Conservation (phyloP, 2,113 vertebrate species). For the Ptyas mucosa region DNA sequence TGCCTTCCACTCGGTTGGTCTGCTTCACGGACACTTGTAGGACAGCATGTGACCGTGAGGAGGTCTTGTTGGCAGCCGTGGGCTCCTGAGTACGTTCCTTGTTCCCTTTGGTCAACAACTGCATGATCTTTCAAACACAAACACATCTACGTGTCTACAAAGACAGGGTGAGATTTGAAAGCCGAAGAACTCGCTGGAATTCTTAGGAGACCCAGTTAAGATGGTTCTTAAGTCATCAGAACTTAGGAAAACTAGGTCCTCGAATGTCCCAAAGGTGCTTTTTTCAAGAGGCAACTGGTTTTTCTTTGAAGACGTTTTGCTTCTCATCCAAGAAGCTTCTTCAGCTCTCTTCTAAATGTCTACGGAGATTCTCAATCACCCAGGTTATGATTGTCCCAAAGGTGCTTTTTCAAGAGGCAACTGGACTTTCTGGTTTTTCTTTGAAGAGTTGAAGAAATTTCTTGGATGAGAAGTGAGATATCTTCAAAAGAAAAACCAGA, state of each 20-base stretch:
- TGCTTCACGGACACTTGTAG: slow-evolving; percentile 86
- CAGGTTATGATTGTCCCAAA: background rate
- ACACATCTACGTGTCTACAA: background rate
- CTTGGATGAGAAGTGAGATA: too few relatives aligned
- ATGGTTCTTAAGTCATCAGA: background rate
- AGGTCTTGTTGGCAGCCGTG: slow-evolving; percentile 85
- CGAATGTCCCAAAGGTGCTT: background rate
- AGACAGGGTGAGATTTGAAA: rapidly evolving
- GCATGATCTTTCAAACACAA: slow-evolving; percentile 80
- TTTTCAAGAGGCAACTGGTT: too few relatives aligned
- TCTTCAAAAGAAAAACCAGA: too few relatives aligned
- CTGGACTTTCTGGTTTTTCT: too few relatives aligned
- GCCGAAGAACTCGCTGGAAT: background rate
- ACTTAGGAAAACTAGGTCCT: background rate
- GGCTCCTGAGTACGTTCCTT: slow-evolving; percentile 89
- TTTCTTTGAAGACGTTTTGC: too few relatives aligned
- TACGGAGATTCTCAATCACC: too few relatives aligned
- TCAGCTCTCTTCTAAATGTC: too few relatives aligned
- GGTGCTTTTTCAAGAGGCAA: too few relatives aligned
- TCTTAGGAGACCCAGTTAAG: background rate
- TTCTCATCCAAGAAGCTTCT: too few relatives aligned
- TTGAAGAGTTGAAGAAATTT: too few relatives aligned
- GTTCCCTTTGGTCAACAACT: slow-evolving; percentile 84
- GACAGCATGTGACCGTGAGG: slow-evolving; percentile 88
- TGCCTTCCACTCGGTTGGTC: slow-evolving; percentile 72